Conservation (phyloP, 2,113 vertebrate species). For the Uria aalge region DNA sequence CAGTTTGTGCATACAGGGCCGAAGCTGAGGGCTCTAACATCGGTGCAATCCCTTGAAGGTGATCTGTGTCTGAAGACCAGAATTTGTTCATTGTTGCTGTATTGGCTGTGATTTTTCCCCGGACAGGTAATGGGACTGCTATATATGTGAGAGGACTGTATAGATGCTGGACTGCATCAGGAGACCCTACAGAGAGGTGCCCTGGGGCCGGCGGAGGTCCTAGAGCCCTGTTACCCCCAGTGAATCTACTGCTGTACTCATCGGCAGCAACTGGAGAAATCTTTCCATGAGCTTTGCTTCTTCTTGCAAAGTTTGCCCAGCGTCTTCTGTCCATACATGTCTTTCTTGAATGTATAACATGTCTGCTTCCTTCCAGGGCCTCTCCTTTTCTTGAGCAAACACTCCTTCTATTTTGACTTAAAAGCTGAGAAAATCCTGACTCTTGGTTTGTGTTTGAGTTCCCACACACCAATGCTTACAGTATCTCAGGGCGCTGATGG, state of each 20-base stretch:
- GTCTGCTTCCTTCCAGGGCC: background rate
- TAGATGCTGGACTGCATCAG: background rate
- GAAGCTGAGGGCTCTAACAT: fast-evolving
- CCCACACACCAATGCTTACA: constrained; percentile 1
- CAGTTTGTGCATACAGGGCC: background rate
- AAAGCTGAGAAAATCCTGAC: constrained; percentile 17
- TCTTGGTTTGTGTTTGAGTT: constrained; percentile 39
- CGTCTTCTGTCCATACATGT: background rate
- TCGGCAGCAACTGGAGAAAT: background rate
- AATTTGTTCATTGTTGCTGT: background rate
- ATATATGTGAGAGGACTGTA: no score
- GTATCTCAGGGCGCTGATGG: constrained; percentile 7
- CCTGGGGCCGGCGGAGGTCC: background rate
- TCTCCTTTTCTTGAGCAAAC: constrained; percentile 40
- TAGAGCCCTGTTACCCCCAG: background rate
- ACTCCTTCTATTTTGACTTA: background rate
- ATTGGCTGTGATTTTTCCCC: background rate
- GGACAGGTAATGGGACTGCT: background rate
- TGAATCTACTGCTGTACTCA: background rate
- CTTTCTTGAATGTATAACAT: background rate
- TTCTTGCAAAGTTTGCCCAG: background rate
- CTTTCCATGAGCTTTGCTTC: background rate
- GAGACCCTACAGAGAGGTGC: background rate
- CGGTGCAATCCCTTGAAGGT: background rate
- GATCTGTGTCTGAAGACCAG: background rate